A percentile compares a stretch with the other conserved stretches of the same genome.
Conservation (phyloP, 2,797 vertebrate genomes). For the Rhyacichthys aspro region DNA sequence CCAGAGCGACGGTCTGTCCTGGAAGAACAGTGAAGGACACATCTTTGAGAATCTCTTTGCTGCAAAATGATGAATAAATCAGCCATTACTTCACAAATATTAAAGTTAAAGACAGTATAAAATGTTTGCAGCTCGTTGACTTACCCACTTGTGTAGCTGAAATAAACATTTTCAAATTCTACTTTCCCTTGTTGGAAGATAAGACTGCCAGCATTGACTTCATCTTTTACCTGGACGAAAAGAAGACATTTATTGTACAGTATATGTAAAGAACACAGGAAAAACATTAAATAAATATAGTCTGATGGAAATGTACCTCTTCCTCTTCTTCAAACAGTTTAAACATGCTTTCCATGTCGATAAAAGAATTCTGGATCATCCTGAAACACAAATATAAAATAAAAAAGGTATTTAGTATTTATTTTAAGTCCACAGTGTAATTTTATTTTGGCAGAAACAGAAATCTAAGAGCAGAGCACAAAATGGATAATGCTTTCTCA, state of each 20-base stretch:
- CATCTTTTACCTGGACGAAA: conserved; percentile 86
- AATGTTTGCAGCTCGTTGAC: conserved; percentile 5
- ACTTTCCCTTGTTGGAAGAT: conserved; percentile 81
- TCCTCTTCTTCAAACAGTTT: conserved; percentile 88
- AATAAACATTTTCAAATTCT: conserved; percentile 93
- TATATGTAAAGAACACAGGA: too few relatives aligned
- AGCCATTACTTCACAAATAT: not conserved
- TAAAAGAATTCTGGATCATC: conserved; percentile 95
- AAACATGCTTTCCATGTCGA: conserved; percentile 99
- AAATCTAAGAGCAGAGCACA: too few relatives aligned
- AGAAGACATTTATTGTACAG: not conserved
- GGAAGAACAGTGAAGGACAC: conserved; percentile 93
- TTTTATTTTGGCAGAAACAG: too few relatives aligned
- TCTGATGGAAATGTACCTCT: conserved; percentile 78
- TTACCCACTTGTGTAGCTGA: conserved; percentile 89
- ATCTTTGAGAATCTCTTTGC: conserved; percentile 89
- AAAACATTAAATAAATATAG: rapidly evolving
- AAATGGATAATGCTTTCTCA: too few relatives aligned
- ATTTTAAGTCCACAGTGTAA: too few relatives aligned
- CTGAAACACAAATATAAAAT: conserved; percentile 64
- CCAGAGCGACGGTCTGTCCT: conserved; percentile 92
- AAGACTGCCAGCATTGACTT: conserved; percentile 83
- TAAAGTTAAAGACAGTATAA: not conserved
- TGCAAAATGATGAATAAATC: conserved; percentile 43
- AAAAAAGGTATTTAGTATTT: too few relatives aligned